These are phyloP conservation scores for Tanypteryx hageni DNA, from an alignment of 2,888 invertebrate species.

Conservation along the genomic window DNA sequence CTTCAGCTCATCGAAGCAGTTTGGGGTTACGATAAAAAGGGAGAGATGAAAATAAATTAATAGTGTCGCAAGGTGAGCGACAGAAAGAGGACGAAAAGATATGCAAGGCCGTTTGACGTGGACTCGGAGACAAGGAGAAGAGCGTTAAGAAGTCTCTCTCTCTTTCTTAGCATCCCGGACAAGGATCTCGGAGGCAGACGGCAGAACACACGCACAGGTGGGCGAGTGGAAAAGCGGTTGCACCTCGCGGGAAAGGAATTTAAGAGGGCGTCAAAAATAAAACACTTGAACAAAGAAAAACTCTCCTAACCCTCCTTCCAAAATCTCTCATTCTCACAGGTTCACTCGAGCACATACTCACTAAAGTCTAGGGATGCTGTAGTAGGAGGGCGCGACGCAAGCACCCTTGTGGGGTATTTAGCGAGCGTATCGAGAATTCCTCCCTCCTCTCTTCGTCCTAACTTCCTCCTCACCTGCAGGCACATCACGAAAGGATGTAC, in stretches of 20 bases:
- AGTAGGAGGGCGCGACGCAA: background rate
- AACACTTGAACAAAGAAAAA: slow-evolving; percentile 37
- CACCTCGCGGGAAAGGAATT: slow-evolving; percentile 26
- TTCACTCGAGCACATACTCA: background rate
- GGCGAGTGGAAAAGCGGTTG: slow-evolving; percentile 47
- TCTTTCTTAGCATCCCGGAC: background rate
- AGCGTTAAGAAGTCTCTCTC: no score
- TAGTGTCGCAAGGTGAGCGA: no score
- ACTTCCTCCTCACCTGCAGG: background rate
- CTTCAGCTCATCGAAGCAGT: no score
- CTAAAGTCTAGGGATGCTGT: background rate
- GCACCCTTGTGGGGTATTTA: background rate
- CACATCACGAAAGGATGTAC: background rate
- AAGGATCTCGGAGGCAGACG: background rate
- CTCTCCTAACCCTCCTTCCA: slow-evolving; percentile 13
- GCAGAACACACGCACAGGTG: background rate
- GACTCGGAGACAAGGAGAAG: no score
- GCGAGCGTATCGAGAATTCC: background rate
- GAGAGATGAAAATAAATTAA: no score
- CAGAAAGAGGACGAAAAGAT: no score
- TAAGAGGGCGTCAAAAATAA: slow-evolving; percentile 51
- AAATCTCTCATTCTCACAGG: background rate
- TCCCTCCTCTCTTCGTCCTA: background rate
- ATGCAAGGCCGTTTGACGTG: no score
- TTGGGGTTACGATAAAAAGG: no score